phyloP scores from a whole-genome alignment of 1,140 invertebrate genomes.

The Lucilia cuprina region DNA sequence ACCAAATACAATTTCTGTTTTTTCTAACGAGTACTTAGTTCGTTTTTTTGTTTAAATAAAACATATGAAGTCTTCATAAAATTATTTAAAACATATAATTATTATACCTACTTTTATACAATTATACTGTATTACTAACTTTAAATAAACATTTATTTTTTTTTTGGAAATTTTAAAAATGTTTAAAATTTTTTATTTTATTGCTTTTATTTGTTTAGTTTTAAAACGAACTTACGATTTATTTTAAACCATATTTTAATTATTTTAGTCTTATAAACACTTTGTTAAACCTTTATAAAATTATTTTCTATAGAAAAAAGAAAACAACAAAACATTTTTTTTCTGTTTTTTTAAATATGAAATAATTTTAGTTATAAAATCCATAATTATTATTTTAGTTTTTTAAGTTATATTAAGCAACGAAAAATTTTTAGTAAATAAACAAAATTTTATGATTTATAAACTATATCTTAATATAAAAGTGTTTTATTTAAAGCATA shows the following conservation, averaged over 20 bases:
- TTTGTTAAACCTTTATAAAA: neutral
- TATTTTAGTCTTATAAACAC: neutral
- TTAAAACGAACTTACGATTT: neutral
- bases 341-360: neutral
- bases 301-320: no score
- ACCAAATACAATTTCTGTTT: neutral
- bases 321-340: no score
- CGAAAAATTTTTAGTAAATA: neutral
- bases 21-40: neutral
- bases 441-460: neutral
- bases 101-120: neutral
- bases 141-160: neutral
- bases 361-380: neutral
- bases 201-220: neutral
- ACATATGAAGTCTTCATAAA: neutral
- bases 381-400: neutral
- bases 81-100: neutral
- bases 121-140: slow-evolving; percentile 8
- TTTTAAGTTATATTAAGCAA: neutral
- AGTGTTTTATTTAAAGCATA: neutral
- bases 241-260: neutral
- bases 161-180: neutral
- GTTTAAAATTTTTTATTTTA: neutral
- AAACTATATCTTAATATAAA: neutral
- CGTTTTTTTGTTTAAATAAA: neutral